Base-by-base conservation (phyloP, 2,797 vertebrate species). In the Delichon dasypus region DNA sequence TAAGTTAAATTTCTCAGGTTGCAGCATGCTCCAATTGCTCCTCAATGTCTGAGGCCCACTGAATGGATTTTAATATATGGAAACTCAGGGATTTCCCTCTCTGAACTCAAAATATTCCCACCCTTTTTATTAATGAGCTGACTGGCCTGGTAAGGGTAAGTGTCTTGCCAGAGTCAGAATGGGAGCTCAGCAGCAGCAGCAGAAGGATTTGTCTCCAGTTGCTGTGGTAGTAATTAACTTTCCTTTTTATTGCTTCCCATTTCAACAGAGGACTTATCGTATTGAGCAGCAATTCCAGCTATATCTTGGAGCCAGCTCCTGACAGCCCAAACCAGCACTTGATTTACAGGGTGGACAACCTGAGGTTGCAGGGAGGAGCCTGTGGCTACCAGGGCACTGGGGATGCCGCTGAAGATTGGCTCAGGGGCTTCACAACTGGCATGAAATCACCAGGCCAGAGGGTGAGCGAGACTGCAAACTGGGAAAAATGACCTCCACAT, bases 231-330 rank as follows among this genome's bases (percentile, higher is more conserved):
- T 60, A 50, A 88, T 78, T 91, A 84, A 88, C 67, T 94, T 94
- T 48, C 67, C 74, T 13, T 90, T 64, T 85, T 93, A 71, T 61
- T 96, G 29, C 96, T 89, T 98, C 97, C 98, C 20, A 19, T 95
- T 27, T 95, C 77, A 29, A 95, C 96, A 99, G 99, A 97, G 99
- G 99, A 86, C 97, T 99, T 82, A 98, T 99, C 79, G 60, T 97
- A 21, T 36, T 99, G 93, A 99, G 97, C 97, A 94, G 96, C 61
- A 99, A 98, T 85, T 89, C 98, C 95, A 99, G 98, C 96, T 99
- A 99, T 85, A 75, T 99, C 97, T 98, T 99, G 60, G 98, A 99
- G 97, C 99, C 99, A 2, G 96, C 98, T 81, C 96, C 98, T 1
- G 50, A 96, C 74, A 97, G 93, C 5, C 27, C 89, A 65, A 45